phyloP scores from a whole-genome alignment of 2,797 vertebrate species.

The Chiroxiphia lanceolata region DNA sequence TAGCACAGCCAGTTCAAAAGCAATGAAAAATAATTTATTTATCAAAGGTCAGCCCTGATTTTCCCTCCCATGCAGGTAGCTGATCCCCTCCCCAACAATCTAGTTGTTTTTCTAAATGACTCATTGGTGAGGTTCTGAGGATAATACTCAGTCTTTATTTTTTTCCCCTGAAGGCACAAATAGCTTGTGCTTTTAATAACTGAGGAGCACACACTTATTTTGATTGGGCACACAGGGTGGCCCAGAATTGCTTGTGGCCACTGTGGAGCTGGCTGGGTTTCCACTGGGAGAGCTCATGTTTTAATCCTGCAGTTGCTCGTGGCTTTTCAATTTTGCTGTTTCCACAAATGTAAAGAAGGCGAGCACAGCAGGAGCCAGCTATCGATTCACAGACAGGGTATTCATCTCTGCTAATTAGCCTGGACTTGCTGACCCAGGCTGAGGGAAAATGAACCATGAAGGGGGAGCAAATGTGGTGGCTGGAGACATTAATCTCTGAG shows the following conservation, averaged over 20 bases:
- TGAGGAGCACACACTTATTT: neutral
- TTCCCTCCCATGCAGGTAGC: neutral
- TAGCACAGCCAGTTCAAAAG: constrained; percentile 13
- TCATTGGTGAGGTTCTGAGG: neutral
- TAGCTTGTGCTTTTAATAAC: constrained; percentile 25
- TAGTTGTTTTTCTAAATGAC: constrained; percentile 25
- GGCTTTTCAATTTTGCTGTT: constrained; percentile 33
- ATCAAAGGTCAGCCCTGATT: neutral
- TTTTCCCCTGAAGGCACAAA: neutral
- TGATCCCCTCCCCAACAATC: neutral
- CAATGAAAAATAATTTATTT: constrained; percentile 15
- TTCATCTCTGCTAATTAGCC: constrained; percentile 54
- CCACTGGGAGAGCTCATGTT: constrained; percentile 5
- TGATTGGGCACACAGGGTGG: constrained; percentile 34
- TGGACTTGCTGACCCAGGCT: constrained; percentile 1
- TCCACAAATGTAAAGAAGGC: neutral
- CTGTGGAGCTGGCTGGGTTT: constrained; percentile 8
- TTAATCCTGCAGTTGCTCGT: neutral
- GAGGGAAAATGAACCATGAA: constrained; percentile 21
- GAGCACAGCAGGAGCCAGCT: neutral
- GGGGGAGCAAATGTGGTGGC: neutral
- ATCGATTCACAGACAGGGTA: constrained; percentile 5
- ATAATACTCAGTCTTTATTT: neutral
- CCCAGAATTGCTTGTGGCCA: neutral
- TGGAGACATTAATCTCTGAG: neutral